Evolutionary conservation across 2,113 vertebrate species (phyloP).

Genomic region (Eclectus roratus): DNA sequence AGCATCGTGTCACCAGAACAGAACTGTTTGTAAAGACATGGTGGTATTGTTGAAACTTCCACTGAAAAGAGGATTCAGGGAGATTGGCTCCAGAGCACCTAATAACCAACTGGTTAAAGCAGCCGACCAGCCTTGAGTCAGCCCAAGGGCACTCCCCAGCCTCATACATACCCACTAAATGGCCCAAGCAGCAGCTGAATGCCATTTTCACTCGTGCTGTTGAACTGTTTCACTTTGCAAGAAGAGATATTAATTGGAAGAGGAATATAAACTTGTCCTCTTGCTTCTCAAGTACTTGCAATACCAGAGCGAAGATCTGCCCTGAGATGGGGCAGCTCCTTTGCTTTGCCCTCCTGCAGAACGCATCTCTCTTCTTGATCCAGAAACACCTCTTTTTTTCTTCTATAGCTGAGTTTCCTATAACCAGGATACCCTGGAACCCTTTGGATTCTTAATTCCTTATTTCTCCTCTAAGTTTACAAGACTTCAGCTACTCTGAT

Average conservation of each 20-base stretch:
- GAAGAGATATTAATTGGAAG: not conserved
- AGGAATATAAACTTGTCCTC: not conserved
- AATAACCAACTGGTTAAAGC: not conserved
- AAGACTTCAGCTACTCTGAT: not conserved
- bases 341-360: not conserved
- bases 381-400: not conserved
- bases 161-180: fast-evolving
- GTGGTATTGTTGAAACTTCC: not conserved
- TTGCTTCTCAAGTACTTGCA: not conserved
- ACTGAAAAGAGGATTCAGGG: not conserved
- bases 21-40: not conserved
- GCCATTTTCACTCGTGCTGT: not conserved
- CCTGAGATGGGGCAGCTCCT: not conserved
- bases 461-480: not conserved
- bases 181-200: not conserved
- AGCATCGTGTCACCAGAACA: not conserved
- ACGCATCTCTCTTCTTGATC: not conserved
- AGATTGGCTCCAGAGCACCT: not conserved
- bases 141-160: not conserved
- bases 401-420: not conserved
- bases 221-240: not conserved
- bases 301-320: not conserved
- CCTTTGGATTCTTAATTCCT: not conserved
- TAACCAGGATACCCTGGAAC: not conserved
- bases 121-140: not conserved